Conservation (phyloP, 1,140 invertebrate genomes). For the Dreissena polymorpha region DNA sequence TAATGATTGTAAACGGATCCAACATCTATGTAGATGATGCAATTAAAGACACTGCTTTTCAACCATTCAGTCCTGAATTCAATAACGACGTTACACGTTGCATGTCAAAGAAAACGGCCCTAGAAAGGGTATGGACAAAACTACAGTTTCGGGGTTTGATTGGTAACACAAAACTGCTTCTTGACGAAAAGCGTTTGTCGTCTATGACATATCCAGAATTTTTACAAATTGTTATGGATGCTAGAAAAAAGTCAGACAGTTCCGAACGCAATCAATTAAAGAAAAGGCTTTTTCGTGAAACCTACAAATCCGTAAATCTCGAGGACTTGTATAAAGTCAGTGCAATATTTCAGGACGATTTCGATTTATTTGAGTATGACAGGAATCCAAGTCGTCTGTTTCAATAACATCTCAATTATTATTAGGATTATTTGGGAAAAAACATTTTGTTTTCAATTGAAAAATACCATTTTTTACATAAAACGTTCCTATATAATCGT, state of each 20-base stretch:
- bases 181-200: background rate
- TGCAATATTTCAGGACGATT: constrained; percentile 19
- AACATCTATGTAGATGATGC: constrained; percentile 7
- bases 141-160: constrained; percentile 38
- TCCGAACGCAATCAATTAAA: constrained; percentile 11
- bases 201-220: constrained; percentile 14
- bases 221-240: constrained; percentile 21
- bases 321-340: background rate
- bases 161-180: background rate
- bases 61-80: constrained; percentile 21
- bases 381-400: background rate
- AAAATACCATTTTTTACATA: too few relatives aligned
- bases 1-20: background rate
- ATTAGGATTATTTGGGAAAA: too few relatives aligned
- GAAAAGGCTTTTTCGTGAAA: background rate
- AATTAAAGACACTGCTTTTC: constrained; percentile 22
- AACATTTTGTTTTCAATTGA: too few relatives aligned
- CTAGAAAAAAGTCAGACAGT: background rate
- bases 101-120: constrained; percentile 12
- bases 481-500: too few relatives aligned
- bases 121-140: constrained; percentile 38
- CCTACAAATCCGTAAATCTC: background rate
- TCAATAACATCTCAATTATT: background rate
- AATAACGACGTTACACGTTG: background rate
- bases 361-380: constrained; percentile 39